Conservation (phyloP, 2,797 vertebrate genomes). For the Cheirogaleus major region DNA sequence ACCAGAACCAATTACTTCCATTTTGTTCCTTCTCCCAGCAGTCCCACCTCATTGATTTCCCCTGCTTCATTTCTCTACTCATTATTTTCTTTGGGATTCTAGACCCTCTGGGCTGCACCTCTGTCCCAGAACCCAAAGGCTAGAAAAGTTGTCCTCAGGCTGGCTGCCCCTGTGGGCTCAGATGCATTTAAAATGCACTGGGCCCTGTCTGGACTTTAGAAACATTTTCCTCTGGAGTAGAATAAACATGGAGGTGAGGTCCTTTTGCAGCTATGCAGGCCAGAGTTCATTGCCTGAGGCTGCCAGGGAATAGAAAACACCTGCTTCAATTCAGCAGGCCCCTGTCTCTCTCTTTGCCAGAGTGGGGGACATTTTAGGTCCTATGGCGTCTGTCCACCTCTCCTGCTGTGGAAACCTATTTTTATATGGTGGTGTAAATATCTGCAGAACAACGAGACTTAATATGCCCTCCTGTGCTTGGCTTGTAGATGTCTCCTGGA, state of each 20-base stretch:
- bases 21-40: background rate
- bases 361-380: conserved; percentile 54
- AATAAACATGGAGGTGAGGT: background rate
- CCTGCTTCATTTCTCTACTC: background rate
- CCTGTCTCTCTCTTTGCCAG: conserved; percentile 26
- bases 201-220: background rate
- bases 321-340: conserved; percentile 31
- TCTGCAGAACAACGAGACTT: conserved; percentile 46
- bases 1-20: background rate
- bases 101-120: background rate
- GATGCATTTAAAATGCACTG: background rate
- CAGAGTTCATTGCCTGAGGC: conserved; percentile 39
- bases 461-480: conserved; percentile 22
- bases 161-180: background rate
- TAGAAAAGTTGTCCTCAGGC: background rate
- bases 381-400: conserved; percentile 44
- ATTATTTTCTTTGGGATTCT: background rate
- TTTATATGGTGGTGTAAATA: conserved; percentile 65
- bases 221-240: background rate
- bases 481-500: conserved; percentile 50
- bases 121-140: background rate
- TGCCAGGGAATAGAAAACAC: conserved; percentile 58
- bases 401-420: conserved; percentile 66
- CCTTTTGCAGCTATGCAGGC: conserved; percentile 4
- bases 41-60: background rate